Evolutionary conservation across 2,797 vertebrate species (phyloP).

Genomic region (Diglossa cyanea): DNA sequence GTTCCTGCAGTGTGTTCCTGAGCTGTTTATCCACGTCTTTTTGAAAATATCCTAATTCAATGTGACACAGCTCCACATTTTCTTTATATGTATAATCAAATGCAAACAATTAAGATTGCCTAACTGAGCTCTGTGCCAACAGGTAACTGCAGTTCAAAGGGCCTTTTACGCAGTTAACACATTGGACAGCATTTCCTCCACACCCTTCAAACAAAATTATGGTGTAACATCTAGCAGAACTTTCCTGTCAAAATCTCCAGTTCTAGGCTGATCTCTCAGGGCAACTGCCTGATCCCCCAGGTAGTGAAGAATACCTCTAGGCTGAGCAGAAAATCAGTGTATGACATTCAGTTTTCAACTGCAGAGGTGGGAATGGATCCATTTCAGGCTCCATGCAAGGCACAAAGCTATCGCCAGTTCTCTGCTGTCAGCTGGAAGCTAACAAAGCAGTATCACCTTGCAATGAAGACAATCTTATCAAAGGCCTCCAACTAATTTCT

Average conservation of each 20-base stretch:
- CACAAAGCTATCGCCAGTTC: background rate
- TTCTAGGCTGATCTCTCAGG: background rate
- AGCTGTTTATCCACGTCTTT: background rate
- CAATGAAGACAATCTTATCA: background rate
- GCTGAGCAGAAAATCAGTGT: background rate
- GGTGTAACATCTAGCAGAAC: slow-evolving; percentile 23
- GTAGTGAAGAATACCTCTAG: background rate
- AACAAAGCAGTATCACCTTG: background rate
- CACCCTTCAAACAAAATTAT: slow-evolving; percentile 41
- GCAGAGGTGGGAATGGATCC: background rate
- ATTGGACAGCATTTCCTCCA: slow-evolving; percentile 45
- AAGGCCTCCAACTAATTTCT: background rate
- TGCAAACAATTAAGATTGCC: slow-evolving; percentile 61
- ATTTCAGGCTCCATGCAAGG: background rate
- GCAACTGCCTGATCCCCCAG: background rate
- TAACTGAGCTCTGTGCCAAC: slow-evolving; percentile 44
- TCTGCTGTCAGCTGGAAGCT: background rate
- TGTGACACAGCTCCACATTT: slow-evolving; percentile 30
- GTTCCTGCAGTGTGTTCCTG: background rate
- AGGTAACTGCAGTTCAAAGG: slow-evolving; percentile 61
- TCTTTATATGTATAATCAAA: slow-evolving; percentile 54
- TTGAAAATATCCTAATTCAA: slow-evolving; percentile 5
- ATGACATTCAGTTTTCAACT: background rate
- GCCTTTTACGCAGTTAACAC: slow-evolving; percentile 45
- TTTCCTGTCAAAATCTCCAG: slow-evolving; percentile 6